Conservation (phyloP, 2,797 vertebrate species). For the Schizopygopsis malacanthus region DNA sequence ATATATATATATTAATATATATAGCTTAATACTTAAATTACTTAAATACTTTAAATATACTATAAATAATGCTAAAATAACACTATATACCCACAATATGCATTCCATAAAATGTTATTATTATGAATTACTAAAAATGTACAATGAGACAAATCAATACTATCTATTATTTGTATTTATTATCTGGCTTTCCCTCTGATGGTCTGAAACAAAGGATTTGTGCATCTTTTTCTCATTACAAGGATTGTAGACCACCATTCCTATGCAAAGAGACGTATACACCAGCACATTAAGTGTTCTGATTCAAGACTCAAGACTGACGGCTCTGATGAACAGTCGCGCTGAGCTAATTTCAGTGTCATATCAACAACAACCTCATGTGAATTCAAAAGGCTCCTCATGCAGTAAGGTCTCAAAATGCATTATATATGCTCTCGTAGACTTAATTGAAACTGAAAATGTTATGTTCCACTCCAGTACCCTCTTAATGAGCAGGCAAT, state of each 20-base stretch:
- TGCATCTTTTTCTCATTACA: constrained; percentile 40
- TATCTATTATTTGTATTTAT: constrained; percentile 17
- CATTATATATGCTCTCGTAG: constrained; percentile 77
- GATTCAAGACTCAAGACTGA: constrained; percentile 57
- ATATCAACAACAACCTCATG: constrained; percentile 65
- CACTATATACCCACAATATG: background rate
- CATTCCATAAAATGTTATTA: too few relatives aligned
- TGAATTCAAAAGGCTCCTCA: constrained; percentile 66
- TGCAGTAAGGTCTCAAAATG: constrained; percentile 66
- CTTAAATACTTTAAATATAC: too few relatives aligned
- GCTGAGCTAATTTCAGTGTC: constrained; percentile 55
- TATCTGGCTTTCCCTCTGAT: constrained; percentile 25
- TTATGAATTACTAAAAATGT: too few relatives aligned
- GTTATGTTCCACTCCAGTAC: constrained; percentile 80
- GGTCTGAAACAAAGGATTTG: constrained; percentile 39
- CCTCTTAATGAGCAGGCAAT: constrained; percentile 76
- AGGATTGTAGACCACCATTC: constrained; percentile 23
- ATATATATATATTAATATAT: too few relatives aligned
- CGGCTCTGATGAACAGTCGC: constrained; percentile 54
- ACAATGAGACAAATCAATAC: background rate
- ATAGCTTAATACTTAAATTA: too few relatives aligned
- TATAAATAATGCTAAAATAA: background rate
- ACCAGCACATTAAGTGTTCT: constrained; percentile 51
- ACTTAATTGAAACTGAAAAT: constrained; percentile 86
- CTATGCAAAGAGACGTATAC: constrained; percentile 44